phyloP scores from a whole-genome alignment of 23 tunicate species.

The Halocynthia aurantium region DNA sequence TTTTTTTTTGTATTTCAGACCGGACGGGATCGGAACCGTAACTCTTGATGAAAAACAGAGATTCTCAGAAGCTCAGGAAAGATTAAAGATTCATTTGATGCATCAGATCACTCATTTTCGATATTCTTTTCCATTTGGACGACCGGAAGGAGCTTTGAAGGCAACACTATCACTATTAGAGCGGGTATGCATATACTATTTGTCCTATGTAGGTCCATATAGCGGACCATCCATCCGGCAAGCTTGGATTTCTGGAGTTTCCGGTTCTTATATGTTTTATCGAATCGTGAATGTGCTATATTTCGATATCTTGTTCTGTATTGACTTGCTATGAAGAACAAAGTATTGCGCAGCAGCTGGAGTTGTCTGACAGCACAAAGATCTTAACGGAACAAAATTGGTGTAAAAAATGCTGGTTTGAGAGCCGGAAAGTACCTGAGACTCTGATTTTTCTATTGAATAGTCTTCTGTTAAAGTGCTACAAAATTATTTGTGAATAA shows the following conservation, averaged over 20 bases:
- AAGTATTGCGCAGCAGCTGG: too few relatives aligned
- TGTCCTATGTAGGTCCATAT: not conserved
- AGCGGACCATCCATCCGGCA: not conserved
- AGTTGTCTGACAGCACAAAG: too few relatives aligned
- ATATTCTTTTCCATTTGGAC: slow-evolving; percentile 96
- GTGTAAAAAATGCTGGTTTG: not conserved
- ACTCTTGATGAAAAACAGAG: slow-evolving; percentile 80
- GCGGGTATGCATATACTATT: slow-evolving; percentile 46
- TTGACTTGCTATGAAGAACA: too few relatives aligned
- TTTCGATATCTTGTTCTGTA: too few relatives aligned
- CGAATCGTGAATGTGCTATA: too few relatives aligned
- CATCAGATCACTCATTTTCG: slow-evolving; percentile 94
- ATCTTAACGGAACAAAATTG: too few relatives aligned
- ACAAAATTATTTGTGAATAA: too few relatives aligned
- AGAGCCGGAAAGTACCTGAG: not conserved
- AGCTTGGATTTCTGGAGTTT: too few relatives aligned
- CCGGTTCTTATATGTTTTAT: too few relatives aligned
- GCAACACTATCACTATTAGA: slow-evolving; percentile 82
- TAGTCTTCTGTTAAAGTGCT: too few relatives aligned
- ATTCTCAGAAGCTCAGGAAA: slow-evolving; percentile 66
- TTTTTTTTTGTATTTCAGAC: slow-evolving; percentile 25
- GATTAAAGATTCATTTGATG: slow-evolving; percentile 46
- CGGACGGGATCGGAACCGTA: slow-evolving; percentile 91
- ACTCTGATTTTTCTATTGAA: not conserved
- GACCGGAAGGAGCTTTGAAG: slow-evolving; percentile 97